phyloP scores from a whole-genome alignment of 2,113 vertebrate species.

The Phyllostomus discolor region DNA sequence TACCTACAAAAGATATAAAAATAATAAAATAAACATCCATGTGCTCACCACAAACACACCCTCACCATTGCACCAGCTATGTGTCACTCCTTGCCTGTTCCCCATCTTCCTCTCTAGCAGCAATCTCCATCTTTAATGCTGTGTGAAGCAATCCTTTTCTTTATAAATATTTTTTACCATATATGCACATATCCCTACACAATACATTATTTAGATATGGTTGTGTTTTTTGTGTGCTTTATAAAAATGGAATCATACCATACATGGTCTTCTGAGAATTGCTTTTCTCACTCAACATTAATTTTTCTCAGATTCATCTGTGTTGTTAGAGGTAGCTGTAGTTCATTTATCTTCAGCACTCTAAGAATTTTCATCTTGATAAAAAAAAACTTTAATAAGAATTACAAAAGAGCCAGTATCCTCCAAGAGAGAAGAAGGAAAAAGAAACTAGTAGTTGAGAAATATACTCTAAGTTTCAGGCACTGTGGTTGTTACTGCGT shows the following conservation, averaged over 20 bases:
- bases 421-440: not conserved
- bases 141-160: not conserved
- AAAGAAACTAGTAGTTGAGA: not conserved
- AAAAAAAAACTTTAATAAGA: not conserved
- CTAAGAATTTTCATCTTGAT: not conserved
- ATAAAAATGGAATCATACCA: slow-evolving; percentile 25
- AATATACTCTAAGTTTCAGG: not conserved
- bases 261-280: slow-evolving; percentile 21
- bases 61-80: accelerated
- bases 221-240: not conserved
- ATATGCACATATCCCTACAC: not conserved
- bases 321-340: not conserved
- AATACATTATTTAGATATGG: not conserved
- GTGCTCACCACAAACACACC: not conserved
- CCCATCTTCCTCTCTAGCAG: not conserved
- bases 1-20: not conserved
- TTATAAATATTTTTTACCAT: not conserved
- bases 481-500: not conserved
- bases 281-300: slow-evolving; percentile 15
- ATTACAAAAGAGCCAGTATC: not conserved
- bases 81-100: not conserved
- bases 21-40: not conserved
- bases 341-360: not conserved
- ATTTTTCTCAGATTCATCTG: slow-evolving; percentile 19
- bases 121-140: not conserved